These are phyloP conservation scores for Clarias gariepinus DNA, from an alignment of 2,113 vertebrate species.

Conservation along the genomic window DNA sequence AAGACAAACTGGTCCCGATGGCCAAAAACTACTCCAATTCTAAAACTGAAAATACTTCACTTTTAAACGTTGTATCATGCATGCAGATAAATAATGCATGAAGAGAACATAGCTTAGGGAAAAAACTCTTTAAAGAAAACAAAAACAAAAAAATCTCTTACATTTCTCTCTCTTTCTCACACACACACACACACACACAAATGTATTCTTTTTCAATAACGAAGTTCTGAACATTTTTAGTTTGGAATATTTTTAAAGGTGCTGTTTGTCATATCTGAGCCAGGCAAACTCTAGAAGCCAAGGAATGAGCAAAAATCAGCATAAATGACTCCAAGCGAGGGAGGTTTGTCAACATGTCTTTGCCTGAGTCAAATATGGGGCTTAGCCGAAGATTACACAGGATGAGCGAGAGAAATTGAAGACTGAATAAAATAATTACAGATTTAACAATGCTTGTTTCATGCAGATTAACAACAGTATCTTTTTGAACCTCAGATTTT, in stretches of 20 bases:
- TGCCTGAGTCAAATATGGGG: background rate
- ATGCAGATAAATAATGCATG: slow-evolving; percentile 4
- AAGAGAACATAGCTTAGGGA: background rate
- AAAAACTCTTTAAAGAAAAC: background rate
- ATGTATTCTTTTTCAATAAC: background rate
- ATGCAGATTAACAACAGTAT: background rate
- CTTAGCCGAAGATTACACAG: background rate
- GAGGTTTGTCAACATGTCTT: background rate
- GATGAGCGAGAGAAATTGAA: background rate
- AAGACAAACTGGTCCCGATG: background rate
- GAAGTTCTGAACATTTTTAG: background rate
- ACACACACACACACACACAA: background rate
- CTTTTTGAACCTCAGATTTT: background rate
- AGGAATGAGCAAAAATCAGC: background rate
- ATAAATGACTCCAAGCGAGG: background rate
- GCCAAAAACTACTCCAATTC: background rate
- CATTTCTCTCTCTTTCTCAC: background rate
- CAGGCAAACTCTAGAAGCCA: background rate
- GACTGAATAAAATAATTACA: background rate
- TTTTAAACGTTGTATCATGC: background rate
- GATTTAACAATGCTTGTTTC: background rate
- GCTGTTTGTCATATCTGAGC: background rate
- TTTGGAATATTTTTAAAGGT: background rate
- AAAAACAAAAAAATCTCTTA: background rate
- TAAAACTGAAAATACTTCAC: background rate